phyloP scores from a whole-genome alignment of 1,140 invertebrate genomes.

The Tachypleus tridentatus region DNA sequence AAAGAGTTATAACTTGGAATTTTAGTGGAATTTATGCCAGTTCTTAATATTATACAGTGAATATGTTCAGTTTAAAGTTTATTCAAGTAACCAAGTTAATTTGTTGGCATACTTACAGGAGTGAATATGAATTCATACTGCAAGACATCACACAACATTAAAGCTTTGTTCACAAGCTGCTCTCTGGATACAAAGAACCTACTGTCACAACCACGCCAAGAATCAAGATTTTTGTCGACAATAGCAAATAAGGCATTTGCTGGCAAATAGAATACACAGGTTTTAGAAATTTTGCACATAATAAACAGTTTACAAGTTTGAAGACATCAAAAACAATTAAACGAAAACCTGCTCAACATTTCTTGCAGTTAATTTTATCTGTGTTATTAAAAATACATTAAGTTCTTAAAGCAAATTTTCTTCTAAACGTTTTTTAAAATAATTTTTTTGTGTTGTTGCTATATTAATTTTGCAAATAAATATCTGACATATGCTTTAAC shows the following conservation, averaged over 20 bases:
- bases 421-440: no score
- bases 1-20: no score
- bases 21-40: no score
- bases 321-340: no score
- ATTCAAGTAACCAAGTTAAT: no score
- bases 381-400: constrained; percentile 8
- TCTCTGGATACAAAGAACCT: constrained; percentile 19
- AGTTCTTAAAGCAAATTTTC: no score
- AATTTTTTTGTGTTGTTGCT: no score
- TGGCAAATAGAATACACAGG: constrained; percentile 29
- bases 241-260: constrained; percentile 47
- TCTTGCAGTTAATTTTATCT: background rate
- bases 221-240: constrained; percentile 31
- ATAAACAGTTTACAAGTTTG: background rate
- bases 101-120: constrained; percentile 36
- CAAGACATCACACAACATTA: constrained; percentile 58
- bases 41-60: no score
- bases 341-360: no score
- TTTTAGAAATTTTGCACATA: constrained; percentile 22
- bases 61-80: no score
- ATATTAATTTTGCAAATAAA: no score
- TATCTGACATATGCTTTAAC: no score
- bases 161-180: constrained; percentile 39
- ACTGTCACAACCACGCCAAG: constrained; percentile 20
- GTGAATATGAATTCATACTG: constrained; percentile 73